Conservation (phyloP, 2,113 vertebrate species). For the Tyto alba region DNA sequence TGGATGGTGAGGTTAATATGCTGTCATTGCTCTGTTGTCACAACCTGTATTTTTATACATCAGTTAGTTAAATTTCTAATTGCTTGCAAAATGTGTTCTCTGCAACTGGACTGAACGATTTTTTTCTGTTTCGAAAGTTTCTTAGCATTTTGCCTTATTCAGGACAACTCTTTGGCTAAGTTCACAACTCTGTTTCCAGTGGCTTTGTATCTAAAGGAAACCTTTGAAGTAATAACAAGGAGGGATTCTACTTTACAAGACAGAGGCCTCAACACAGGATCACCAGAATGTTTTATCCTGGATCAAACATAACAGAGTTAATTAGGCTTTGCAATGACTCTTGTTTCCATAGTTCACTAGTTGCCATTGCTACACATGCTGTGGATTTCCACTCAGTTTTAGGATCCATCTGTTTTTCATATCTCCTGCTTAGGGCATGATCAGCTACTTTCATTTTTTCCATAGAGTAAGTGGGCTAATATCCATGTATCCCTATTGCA, state of each 20-base stretch:
- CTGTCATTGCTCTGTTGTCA: background rate
- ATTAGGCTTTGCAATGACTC: background rate
- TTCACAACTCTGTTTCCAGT: background rate
- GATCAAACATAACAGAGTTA: background rate
- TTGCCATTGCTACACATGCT: background rate
- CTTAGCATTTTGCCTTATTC: background rate
- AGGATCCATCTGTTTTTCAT: constrained; percentile 7
- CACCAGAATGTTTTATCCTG: background rate
- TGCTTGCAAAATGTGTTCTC: background rate
- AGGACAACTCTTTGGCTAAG: background rate
- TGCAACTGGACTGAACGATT: background rate
- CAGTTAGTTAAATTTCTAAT: background rate
- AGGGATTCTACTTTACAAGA: background rate
- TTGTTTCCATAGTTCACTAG: background rate
- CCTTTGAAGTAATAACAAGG: background rate
- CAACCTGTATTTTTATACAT: background rate
- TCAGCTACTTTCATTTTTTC: background rate
- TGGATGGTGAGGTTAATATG: background rate
- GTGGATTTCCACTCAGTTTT: constrained; percentile 20
- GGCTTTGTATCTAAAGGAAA: background rate
- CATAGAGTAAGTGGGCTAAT: background rate
- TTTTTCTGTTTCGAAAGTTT: background rate
- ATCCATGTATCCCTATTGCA: background rate
- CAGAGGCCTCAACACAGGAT: background rate
- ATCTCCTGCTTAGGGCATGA: background rate